Base-by-base conservation (phyloP, 2,113 vertebrate species). In the Pao palembangensis region DNA sequence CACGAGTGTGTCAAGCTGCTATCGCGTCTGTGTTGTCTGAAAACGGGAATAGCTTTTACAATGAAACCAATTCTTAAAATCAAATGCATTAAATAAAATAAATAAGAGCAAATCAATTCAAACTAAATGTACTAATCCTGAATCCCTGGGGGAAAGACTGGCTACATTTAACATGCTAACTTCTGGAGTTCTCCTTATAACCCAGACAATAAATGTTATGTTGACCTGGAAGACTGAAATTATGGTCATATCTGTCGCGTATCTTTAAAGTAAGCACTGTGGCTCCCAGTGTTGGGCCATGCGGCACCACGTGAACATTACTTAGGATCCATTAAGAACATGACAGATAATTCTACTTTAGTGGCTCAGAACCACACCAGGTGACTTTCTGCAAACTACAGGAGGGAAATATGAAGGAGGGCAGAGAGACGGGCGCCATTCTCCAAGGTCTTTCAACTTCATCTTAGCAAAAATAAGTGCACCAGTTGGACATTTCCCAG, bases 401-500 rank as follows among this genome's bases (percentile, higher is more conserved):
- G 16, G 51, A 58, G 6, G n/a, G 28, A 58, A 62, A n/a, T 38
- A 63, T 61, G 19, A 46, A 64, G 31, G 46, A 25, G 55, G 54
- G 57, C 3, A 50, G 58, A 67, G 71, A 79, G 47, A 19, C 0
- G 28, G 66, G 66, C 48, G 8, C 21, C 52, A 3, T 71, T 67
- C 67, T 70, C 67, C 8, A 2, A 68, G 47, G 71, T 60, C 79
- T 61, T 71, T 77, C 84, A 72, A 73, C 69, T 67, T 61, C 61
- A 62, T 76, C 75, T 76, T 47, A 13, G 55, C 64, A 55, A 71
- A 77, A 81, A 76, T 71, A 64, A 58, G 78, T 76, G 48, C 54
- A 67, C 41, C 61, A 73, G 69, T 65, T 59, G 64, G 76, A 81
- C 67, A 55, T 76, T 61, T 75, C 83, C 71, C 75, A 60, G 43